Conservation (phyloP, 2,888 invertebrate species). For the Omphaloscelis lunosa region DNA sequence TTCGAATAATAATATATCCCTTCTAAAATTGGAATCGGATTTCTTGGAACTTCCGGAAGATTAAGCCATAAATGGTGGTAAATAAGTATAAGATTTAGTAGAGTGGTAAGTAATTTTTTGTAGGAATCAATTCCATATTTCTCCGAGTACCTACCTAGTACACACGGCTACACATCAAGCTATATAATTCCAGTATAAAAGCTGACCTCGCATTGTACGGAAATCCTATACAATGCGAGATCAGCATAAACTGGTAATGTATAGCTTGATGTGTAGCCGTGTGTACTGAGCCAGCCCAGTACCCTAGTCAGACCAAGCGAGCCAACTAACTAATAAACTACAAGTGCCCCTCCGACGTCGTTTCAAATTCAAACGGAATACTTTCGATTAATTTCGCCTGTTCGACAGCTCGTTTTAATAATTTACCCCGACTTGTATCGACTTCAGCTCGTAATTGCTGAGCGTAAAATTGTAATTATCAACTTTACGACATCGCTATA, state of each 20-base stretch:
- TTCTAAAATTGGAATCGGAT: slow-evolving; percentile 28
- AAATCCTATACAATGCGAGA: too few species aligned
- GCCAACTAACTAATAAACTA: slow-evolving; percentile 72
- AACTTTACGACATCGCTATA: slow-evolving; percentile 68
- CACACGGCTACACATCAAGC: too few species aligned
- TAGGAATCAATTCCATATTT: not conserved
- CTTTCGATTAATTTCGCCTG: slow-evolving; percentile 84
- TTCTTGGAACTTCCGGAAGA: slow-evolving; percentile 1
- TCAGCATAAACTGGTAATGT: too few species aligned
- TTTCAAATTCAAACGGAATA: slow-evolving; percentile 82
- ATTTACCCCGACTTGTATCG: slow-evolving; percentile 78
- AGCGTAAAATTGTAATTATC: slow-evolving; percentile 66
- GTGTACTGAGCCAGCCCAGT: not conserved
- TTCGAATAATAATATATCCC: slow-evolving; percentile 30
- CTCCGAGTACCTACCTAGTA: not conserved
- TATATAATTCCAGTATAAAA: too few species aligned
- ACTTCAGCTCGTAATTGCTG: slow-evolving; percentile 69
- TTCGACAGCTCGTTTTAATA: slow-evolving; percentile 85
- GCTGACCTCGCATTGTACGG: too few species aligned
- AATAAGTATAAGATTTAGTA: slow-evolving; percentile 5
- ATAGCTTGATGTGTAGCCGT: too few species aligned
- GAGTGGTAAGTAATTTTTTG: slow-evolving; percentile 14
- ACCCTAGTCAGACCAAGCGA: slow-evolving; percentile 2
- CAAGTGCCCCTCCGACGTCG: slow-evolving; percentile 69
- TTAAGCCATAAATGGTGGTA: slow-evolving; percentile 20